These are phyloP conservation scores for Tortricodes alternella DNA, from an alignment of 2,888 invertebrate species.

Conservation along the genomic window DNA sequence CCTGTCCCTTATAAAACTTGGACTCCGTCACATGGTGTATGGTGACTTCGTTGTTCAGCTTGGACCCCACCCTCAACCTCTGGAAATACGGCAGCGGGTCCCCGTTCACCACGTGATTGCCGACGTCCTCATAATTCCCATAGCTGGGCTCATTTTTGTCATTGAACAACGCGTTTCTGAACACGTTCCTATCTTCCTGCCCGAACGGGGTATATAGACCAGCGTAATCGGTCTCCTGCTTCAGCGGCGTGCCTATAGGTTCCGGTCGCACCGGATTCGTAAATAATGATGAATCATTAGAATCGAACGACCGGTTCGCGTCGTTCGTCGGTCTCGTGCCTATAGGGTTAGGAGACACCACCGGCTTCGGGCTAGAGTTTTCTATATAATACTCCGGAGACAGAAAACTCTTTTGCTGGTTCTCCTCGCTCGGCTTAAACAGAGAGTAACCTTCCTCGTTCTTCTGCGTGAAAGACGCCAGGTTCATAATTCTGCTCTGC, in stretches of 20 bases:
- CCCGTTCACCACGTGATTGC: conserved; percentile 52
- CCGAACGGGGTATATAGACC: conserved; percentile 72
- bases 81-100: conserved; percentile 75
- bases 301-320: conserved; percentile 45
- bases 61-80: conserved; percentile 65
- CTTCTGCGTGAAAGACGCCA: conserved; percentile 74
- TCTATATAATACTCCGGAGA: conserved; percentile 62
- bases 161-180: conserved; percentile 67
- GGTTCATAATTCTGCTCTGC: conserved; percentile 64
- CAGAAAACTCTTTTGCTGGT: conserved; percentile 57
- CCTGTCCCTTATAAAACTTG: conserved; percentile 73
- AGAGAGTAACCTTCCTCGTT: conserved; percentile 75
- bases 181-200: conserved; percentile 66
- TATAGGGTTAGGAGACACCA: conserved; percentile 71
- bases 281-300: conserved; percentile 58
- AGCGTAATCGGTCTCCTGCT: conserved; percentile 43
- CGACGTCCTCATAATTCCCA: conserved; percentile 43
- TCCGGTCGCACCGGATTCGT: conserved; percentile 44
- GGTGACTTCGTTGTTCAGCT: conserved; percentile 72
- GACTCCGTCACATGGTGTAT: conserved; percentile 76
- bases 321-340: conserved; percentile 62
- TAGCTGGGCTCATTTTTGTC: conserved; percentile 49
- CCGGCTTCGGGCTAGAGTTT: conserved; percentile 53
- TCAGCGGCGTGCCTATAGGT: conserved; percentile 50
- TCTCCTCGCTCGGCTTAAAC: conserved; percentile 65